Percentiles rank a stretch among this genome's conserved stretches.
Evolutionary conservation across 2,888 invertebrate species (phyloP).

Genomic region (Apamea epomidion): DNA sequence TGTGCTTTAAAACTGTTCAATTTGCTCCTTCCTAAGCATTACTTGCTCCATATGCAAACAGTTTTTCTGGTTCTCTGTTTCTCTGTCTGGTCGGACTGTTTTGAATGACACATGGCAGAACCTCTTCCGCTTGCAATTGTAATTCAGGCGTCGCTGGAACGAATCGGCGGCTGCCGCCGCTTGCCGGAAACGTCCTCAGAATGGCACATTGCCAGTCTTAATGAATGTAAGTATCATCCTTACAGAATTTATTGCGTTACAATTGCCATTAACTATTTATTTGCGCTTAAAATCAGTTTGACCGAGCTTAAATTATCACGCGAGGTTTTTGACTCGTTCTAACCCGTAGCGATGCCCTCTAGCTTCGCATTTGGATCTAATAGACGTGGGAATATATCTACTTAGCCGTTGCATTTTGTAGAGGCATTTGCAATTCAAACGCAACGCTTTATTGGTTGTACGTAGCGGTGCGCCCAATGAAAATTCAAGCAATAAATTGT

Average conservation of each 20-base stretch:
- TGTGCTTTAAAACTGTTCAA: constrained; percentile 16
- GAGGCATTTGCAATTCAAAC: constrained; percentile 80
- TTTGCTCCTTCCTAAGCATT: constrained; percentile 2
- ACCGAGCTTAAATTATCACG: constrained; percentile 57
- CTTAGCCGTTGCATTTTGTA: constrained; percentile 73
- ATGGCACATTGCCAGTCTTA: constrained; percentile 85
- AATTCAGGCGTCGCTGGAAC: constrained; percentile 84
- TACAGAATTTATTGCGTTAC: constrained; percentile 75
- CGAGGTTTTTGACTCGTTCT: constrained; percentile 57
- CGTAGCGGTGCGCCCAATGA: constrained; percentile 72
- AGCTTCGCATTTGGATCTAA: constrained; percentile 72
- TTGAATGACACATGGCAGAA: constrained; percentile 81
- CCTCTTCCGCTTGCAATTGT: constrained; percentile 82
- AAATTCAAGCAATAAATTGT: constrained; percentile 77
- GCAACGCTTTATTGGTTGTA: constrained; percentile 75
- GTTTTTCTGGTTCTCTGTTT: constrained; percentile 17
- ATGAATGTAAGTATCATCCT: constrained; percentile 80
- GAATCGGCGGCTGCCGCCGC: constrained; percentile 80
- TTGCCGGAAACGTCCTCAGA: constrained; percentile 84
- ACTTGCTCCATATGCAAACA: constrained; percentile 26
- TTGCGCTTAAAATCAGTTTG: constrained; percentile 59
- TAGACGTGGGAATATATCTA: constrained; percentile 80
- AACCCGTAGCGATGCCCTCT: constrained; percentile 59
- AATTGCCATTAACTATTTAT: constrained; percentile 65
- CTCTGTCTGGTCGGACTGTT: constrained; percentile 7